Percentiles rank a stretch among this genome's conserved stretches.
Conservation (phyloP, 2,888 invertebrate genomes). For the Bugula neritina region DNA sequence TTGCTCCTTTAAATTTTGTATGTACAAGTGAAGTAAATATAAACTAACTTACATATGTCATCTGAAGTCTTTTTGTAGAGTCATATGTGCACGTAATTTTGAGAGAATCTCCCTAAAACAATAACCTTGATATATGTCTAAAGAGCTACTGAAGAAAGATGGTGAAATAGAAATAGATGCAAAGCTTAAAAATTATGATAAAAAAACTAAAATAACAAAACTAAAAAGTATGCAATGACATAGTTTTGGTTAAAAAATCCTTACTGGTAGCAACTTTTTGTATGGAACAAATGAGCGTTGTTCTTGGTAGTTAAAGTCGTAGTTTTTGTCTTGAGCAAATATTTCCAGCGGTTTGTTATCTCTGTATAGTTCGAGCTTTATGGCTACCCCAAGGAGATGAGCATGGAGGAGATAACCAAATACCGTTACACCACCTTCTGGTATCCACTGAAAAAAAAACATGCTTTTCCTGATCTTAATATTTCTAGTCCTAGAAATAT, state of each 20-base stretch:
- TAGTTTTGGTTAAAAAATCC: no score
- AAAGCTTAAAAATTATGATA: no score
- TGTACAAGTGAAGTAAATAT: no score
- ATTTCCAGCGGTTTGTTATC: slow-evolving; percentile 35
- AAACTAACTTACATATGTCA: slow-evolving; percentile 35
- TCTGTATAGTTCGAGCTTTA: slow-evolving; percentile 34
- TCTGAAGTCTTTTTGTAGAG: slow-evolving; percentile 29
- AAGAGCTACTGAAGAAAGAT: no score
- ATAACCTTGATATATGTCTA: no score
- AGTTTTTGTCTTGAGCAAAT: slow-evolving; percentile 34
- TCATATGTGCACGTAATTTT: slow-evolving; percentile 34
- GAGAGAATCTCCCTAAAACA: slow-evolving; percentile 35
- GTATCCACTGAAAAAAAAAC: slow-evolving; percentile 21
- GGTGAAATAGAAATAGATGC: no score
- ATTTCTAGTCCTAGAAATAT: no score
- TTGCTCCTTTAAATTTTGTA: no score
- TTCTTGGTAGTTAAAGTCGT: slow-evolving; percentile 35
- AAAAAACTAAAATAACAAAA: no score
- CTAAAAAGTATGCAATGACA: no score
- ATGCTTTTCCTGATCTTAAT: no score
- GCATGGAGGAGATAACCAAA: slow-evolving; percentile 30
- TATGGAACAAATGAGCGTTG: neutral
- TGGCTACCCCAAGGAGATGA: slow-evolving; percentile 30
- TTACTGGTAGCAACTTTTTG: slow-evolving; percentile 19
- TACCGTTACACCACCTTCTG: slow-evolving; percentile 27